phyloP scores from a whole-genome alignment of 2,888 invertebrate genomes.

The Conops quadrifasciatus region DNA sequence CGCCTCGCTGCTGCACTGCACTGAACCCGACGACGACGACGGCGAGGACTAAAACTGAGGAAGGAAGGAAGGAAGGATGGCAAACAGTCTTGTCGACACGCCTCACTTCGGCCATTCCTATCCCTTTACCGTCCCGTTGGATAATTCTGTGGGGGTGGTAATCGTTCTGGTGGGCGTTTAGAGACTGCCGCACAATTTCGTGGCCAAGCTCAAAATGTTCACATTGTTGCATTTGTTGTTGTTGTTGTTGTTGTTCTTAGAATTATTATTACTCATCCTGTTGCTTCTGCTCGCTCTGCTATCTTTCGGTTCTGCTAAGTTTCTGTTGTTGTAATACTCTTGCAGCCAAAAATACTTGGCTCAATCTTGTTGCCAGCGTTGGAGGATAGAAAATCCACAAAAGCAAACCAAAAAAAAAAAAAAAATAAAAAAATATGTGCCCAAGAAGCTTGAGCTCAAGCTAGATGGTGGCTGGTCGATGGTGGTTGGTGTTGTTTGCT shows the following conservation, averaged over 20 bases:
- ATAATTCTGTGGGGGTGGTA: conserved; percentile 24
- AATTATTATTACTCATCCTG: conserved; percentile 3
- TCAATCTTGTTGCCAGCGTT: conserved; percentile 3
- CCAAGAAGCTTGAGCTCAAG: not conserved
- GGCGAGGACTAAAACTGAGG: too few species aligned
- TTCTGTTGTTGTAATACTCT: not conserved
- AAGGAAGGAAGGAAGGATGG: not conserved
- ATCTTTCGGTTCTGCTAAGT: too few species aligned
- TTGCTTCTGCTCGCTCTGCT: not conserved
- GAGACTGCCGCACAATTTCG: not conserved
- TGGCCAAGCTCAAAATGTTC: conserved; percentile 21
- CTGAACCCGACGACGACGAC: too few species aligned
- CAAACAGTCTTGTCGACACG: too few species aligned
- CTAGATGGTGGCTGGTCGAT: too few species aligned
- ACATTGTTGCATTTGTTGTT: not conserved
- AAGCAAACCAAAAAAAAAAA: not conserved
- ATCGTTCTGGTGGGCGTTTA: conserved; percentile 20
- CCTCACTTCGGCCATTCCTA: too few species aligned
- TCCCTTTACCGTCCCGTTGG: too few species aligned
- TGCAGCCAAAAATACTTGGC: conserved; percentile 13
- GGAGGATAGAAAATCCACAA: not conserved
- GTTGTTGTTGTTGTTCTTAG: conserved; percentile 15
- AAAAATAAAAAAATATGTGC: not conserved
- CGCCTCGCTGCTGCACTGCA: conserved; percentile 1
- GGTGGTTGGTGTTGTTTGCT: too few species aligned